Base-by-base conservation (phyloP, 2,888 invertebrate species). In the Saturnia japonica region DNA sequence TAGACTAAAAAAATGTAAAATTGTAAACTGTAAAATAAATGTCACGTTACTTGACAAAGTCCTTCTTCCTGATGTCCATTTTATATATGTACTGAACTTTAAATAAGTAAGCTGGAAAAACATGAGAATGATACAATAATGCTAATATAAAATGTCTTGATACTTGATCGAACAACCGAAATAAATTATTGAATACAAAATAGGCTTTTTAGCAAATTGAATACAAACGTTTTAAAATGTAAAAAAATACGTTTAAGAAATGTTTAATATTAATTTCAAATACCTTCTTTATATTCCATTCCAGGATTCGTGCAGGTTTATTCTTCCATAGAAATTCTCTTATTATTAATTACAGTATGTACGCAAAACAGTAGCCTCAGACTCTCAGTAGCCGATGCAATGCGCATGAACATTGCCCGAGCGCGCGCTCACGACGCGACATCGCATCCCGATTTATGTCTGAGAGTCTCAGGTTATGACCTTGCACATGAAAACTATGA, bases 401-500 rank as follows among this genome's bases (percentile, higher is more conserved):
- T 74, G 78, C 76, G 80, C 80, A 78, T 76, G 78, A 78, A 79
- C 78, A 77, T 78, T 76, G 76, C 76, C 76, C 75, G 80, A 76
- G 79, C 76, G 76, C 74, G 76, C 75, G 82, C 82, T 82, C 89
- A 89, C 90, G 90, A 89, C 83, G 88, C 88, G 87, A 88, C 89
- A 88, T 83, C 84, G 77, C 76, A 80, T 75, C 77, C 80, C 83
- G 85, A 91, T 90, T 91, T 90, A 90, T 90, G 90, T 87, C 88
- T 91, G 91, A 90, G 90, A 90, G 87, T 87, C 83, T 73, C 76
- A 77, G 88, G 85, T 88, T 88, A 82, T 84, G 88, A 90, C 85
- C 91, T 78, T 77, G 74, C 78, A 86, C 86, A 87, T 83, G 85
- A 86, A 86, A 85, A 88, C 88, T 84, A 88, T 88, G 88, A 88